Evolutionary conservation across 2,113 vertebrate genomes (phyloP).

Genomic region (Terrapene triunguis): DNA sequence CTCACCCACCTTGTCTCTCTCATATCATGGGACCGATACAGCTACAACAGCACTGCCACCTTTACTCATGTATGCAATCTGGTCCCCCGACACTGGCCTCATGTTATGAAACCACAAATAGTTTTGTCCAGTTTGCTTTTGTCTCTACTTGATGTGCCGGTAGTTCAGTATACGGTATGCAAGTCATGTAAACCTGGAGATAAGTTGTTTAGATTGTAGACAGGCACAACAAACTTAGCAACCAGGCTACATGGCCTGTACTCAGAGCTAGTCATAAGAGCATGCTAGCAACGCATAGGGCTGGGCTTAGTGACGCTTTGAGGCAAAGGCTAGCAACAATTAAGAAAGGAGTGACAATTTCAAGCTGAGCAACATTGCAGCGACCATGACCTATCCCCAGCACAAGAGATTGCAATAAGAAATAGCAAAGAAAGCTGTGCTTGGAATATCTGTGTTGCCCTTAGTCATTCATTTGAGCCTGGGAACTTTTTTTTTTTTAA

Average conservation of each 20-base stretch:
- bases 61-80: too few species aligned
- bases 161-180: not conserved
- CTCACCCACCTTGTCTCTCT: too few species aligned
- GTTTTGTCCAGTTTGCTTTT: not conserved
- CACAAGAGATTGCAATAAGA: not conserved
- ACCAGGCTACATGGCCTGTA: constrained; percentile 40
- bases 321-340: not conserved
- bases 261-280: constrained; percentile 8
- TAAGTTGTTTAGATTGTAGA: constrained; percentile 38
- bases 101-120: not conserved
- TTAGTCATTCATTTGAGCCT: not conserved
- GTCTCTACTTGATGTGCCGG: not conserved
- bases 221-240: constrained; percentile 18
- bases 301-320: not conserved
- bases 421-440: not conserved
- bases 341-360: not conserved
- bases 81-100: not conserved
- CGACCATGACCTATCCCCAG: not conserved
- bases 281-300: constrained; percentile 4
- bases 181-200: not conserved
- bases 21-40: not conserved
- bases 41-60: not conserved
- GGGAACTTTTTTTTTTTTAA: not conserved
- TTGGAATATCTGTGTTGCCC: accelerated
- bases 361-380: not conserved